A percentile compares a stretch with the other conserved stretches of the same genome.
phyloP scores from a whole-genome alignment of 1,140 invertebrate species.

The Phymorhynchus buccinoides region DNA sequence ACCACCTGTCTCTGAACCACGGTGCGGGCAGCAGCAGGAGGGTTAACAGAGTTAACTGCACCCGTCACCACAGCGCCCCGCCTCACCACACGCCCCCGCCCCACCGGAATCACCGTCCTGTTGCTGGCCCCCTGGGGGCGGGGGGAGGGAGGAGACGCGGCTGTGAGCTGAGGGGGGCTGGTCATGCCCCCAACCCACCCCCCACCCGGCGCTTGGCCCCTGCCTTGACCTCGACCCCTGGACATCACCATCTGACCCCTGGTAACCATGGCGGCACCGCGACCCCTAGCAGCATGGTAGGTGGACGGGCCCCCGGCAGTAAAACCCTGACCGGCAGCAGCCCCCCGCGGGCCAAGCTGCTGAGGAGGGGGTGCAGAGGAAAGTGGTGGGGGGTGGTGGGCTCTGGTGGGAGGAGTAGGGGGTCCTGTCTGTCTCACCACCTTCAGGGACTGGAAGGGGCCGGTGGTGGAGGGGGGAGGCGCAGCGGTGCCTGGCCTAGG shows the following conservation, averaged over 20 bases:
- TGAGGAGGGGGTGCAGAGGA: background rate
- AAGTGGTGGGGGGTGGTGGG: background rate
- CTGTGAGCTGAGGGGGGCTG: background rate
- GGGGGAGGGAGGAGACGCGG: background rate
- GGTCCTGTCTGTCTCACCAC: background rate
- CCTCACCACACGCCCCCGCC: background rate
- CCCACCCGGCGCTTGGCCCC: background rate
- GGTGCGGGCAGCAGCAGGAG: background rate
- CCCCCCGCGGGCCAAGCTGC: background rate
- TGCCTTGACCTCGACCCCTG: background rate
- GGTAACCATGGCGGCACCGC: background rate
- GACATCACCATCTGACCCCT: background rate
- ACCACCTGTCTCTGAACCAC: constrained; percentile 19
- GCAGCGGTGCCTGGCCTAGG: too few species aligned
- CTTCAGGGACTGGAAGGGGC: background rate
- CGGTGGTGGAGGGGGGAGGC: background rate
- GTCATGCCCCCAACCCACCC: background rate
- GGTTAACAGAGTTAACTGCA: background rate
- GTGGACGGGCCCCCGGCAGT: background rate
- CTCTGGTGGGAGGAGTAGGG: background rate
- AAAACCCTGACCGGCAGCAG: background rate
- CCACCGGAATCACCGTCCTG: constrained; percentile 1
- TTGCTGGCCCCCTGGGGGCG: background rate
- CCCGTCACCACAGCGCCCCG: background rate
- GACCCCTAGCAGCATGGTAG: background rate